Evolutionary conservation across 2,113 vertebrate genomes (phyloP).

Genomic region (Scalopus aquaticus): DNA sequence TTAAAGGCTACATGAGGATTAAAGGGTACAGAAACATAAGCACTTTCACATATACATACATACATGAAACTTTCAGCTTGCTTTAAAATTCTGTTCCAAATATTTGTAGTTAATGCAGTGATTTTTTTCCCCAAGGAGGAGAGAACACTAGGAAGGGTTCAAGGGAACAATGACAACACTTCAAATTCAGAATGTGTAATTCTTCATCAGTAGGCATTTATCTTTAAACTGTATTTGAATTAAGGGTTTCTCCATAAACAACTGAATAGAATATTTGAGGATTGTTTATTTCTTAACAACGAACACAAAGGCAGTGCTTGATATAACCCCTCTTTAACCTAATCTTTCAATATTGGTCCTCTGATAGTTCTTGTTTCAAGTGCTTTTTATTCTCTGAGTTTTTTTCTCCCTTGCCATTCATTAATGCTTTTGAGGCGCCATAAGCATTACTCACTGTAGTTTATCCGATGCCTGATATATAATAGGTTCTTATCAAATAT

Average conservation of each 20-base stretch:
- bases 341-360: too few relatives aligned
- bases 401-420: too few relatives aligned
- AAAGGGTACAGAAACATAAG: background rate
- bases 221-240: background rate
- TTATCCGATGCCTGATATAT: too few relatives aligned
- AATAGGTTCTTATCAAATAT: too few relatives aligned
- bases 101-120: constrained; percentile 25
- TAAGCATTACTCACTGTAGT: too few relatives aligned
- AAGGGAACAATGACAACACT: background rate
- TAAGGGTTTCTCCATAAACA: constrained; percentile 9
- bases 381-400: too few relatives aligned
- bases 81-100: background rate
- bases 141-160: background rate
- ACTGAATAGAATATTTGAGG: background rate
- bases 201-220: constrained; percentile 26
- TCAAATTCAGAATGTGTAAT: constrained; percentile 36
- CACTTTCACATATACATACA: background rate
- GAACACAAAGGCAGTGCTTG: background rate
- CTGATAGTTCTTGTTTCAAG: too few relatives aligned
- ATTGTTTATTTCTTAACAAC: background rate
- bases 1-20: background rate
- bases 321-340: too few relatives aligned
- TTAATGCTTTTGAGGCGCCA: too few relatives aligned
- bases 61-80: background rate
- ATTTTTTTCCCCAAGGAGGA: background rate